phyloP scores from a whole-genome alignment of 2,113 vertebrate genomes.

The Scytalopus superciliaris region DNA sequence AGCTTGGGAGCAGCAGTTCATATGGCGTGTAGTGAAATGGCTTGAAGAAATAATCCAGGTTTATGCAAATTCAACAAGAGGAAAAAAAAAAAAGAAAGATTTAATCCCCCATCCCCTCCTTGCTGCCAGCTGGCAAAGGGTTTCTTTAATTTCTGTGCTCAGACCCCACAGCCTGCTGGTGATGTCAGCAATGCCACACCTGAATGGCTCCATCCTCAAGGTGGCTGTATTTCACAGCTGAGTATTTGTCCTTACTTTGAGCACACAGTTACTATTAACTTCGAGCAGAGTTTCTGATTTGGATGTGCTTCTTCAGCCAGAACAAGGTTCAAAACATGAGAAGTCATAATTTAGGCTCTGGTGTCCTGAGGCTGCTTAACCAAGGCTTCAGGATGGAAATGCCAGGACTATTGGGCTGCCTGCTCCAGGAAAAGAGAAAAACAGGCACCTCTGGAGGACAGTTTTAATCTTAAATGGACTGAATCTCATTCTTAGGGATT shows the following conservation, averaged over 20 bases:
- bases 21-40: neutral
- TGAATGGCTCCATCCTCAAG: neutral
- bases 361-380: neutral
- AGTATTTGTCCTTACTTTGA: neutral
- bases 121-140: neutral
- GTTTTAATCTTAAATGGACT: neutral
- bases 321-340: neutral
- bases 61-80: neutral
- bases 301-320: neutral
- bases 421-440: neutral
- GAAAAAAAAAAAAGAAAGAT: neutral
- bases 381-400: neutral
- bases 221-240: neutral
- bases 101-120: neutral
- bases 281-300: neutral
- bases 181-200: neutral
- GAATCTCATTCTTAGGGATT: neutral
- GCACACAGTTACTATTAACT: neutral
- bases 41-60: neutral
- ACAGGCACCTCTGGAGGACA: fast-evolving
- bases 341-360: neutral
- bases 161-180: fast-evolving
- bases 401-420: neutral
- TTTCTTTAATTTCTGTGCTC: neutral
- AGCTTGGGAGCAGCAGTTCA: neutral